Conservation (phyloP, 2,113 vertebrate species). For the Caretta caretta region DNA sequence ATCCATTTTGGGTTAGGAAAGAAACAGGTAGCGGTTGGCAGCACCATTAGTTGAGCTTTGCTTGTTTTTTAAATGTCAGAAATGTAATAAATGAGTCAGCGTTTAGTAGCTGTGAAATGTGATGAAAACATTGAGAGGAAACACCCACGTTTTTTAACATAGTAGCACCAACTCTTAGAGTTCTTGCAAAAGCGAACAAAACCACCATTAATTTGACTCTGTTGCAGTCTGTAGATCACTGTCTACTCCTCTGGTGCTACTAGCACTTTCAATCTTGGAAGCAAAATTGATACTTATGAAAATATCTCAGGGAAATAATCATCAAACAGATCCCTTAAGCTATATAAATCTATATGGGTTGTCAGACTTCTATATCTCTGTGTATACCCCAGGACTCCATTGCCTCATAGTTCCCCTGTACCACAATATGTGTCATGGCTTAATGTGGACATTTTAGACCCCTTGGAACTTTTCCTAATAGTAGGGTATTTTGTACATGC, state of each 20-base stretch:
- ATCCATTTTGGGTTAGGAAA: neutral
- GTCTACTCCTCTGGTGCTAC: neutral
- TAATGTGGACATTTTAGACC: neutral
- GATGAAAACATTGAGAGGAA: neutral
- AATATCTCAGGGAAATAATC: neutral
- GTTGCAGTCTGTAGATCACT: neutral
- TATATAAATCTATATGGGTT: neutral
- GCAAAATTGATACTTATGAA: constrained; percentile 5
- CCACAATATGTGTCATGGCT: too few relatives aligned
- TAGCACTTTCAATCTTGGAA: neutral
- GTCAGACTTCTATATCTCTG: neutral
- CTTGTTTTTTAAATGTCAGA: neutral
- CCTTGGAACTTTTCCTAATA: neutral
- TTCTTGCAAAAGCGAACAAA: neutral
- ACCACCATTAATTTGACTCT: neutral
- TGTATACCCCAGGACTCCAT: neutral
- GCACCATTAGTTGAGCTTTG: neutral
- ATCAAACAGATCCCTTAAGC: neutral
- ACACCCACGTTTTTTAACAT: neutral
- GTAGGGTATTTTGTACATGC: neutral
- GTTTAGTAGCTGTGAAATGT: neutral
- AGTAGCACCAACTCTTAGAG: neutral
- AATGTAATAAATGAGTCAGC: neutral
- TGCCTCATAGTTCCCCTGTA: constrained; percentile 2
- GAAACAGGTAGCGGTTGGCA: neutral